phyloP scores from a whole-genome alignment of 2,797 vertebrate species.

The Phyllotis vaccarum region DNA sequence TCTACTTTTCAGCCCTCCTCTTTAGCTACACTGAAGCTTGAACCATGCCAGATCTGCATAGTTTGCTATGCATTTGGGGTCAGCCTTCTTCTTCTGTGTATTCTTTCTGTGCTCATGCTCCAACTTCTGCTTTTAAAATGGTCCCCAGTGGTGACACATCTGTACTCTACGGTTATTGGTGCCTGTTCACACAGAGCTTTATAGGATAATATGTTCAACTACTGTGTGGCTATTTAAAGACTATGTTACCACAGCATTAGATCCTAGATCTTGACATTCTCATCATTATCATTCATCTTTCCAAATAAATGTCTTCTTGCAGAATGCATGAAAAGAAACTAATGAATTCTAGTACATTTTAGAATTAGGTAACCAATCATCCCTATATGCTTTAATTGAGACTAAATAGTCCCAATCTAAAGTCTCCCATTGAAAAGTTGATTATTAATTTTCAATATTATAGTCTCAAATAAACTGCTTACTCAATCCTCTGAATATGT shows the following conservation, averaged over 20 bases:
- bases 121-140: background rate
- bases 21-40: background rate
- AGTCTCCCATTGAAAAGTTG: slow-evolving; percentile 49
- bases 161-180: background rate
- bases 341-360: slow-evolving; percentile 46
- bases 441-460: slow-evolving; percentile 69
- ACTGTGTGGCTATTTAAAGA: slow-evolving; percentile 41
- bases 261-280: background rate
- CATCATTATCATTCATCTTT: slow-evolving; percentile 12
- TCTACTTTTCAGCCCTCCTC: background rate
- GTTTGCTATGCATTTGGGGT: slow-evolving; percentile 26
- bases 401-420: slow-evolving; percentile 66
- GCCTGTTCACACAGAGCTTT: background rate
- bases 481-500: slow-evolving; percentile 20
- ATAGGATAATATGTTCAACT: background rate
- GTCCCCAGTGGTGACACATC: background rate
- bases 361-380: slow-evolving; percentile 31
- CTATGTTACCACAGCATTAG: slow-evolving; percentile 16
- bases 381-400: slow-evolving; percentile 38
- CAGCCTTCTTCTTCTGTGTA: background rate
- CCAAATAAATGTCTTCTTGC: background rate
- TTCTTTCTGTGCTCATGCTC: background rate
- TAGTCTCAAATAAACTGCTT: slow-evolving; percentile 59
- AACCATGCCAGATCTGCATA: background rate
- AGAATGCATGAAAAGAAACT: background rate